Percentiles rank a stretch among this genome's conserved stretches.
Conservation (phyloP, 1,140 invertebrate species). For the Drosophila orosa region DNA sequence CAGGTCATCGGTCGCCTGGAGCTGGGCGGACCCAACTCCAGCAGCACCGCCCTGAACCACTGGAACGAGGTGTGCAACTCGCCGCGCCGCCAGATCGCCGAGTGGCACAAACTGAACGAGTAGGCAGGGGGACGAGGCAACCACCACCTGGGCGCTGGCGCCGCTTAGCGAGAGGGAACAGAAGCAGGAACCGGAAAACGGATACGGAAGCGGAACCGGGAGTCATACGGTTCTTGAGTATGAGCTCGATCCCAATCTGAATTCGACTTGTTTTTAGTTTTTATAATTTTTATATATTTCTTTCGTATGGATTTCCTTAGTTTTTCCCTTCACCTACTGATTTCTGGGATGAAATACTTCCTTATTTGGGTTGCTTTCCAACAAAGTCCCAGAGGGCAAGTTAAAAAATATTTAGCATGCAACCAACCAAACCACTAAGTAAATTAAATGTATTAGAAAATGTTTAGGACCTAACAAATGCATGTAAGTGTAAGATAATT, state of each 20-base stretch:
- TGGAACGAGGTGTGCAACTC: constrained; percentile 98
- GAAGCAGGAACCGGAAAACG: constrained; percentile 33
- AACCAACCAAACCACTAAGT: constrained; percentile 34
- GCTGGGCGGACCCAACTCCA: constrained; percentile 91
- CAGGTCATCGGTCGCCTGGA: constrained; percentile 97
- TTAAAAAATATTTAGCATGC: constrained; percentile 23
- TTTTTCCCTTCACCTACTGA: neutral
- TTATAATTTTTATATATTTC: constrained; percentile 9
- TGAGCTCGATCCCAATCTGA: constrained; percentile 32
- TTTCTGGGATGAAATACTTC: constrained; percentile 5
- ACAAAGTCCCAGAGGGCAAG: neutral
- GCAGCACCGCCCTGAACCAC: constrained; percentile 93
- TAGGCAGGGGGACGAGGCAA: constrained; percentile 84
- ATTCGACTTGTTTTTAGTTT: constrained; percentile 6
- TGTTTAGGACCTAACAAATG: constrained; percentile 68
- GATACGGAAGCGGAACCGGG: constrained; percentile 9
- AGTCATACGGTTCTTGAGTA: constrained; percentile 35
- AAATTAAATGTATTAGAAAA: constrained; percentile 81
- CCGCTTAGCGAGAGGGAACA: constrained; percentile 30
- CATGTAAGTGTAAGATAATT: constrained; percentile 73
- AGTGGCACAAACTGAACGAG: constrained; percentile 98
- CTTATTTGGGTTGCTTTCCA: constrained; percentile 1
- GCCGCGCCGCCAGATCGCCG: constrained; percentile 98
- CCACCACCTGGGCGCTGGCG: constrained; percentile 60
- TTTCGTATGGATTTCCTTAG: neutral